Conservation (phyloP, 2,888 invertebrate genomes). For the Acholoe squamosa region DNA sequence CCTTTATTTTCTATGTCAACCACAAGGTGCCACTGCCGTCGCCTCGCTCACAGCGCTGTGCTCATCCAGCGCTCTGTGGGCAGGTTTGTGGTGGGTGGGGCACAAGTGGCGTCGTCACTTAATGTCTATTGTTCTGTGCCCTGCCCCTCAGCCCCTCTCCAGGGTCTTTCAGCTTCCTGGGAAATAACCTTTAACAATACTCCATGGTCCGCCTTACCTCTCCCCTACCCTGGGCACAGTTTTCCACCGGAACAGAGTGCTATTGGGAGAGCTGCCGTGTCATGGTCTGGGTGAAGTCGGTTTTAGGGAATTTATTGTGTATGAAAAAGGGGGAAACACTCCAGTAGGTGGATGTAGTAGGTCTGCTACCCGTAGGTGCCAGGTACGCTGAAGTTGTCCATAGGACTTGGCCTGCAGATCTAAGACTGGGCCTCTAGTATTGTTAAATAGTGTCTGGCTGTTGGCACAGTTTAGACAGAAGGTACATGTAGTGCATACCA, state of each 20-base stretch:
- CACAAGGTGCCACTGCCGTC: background rate
- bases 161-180: background rate
- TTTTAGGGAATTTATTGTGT: slow-evolving; percentile 7
- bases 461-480: too few relatives aligned
- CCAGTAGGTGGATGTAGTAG: too few relatives aligned
- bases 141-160: slow-evolving; percentile 1
- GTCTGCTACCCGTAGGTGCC: too few relatives aligned
- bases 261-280: background rate
- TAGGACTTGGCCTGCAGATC: too few relatives aligned
- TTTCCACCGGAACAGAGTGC: background rate
- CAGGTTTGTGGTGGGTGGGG: background rate
- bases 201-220: background rate
- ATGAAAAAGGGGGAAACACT: background rate
- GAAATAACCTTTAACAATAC: slow-evolving; percentile 19
- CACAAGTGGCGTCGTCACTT: background rate
- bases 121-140: background rate
- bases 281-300: background rate
- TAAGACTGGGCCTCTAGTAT: too few relatives aligned
- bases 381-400: too few relatives aligned
- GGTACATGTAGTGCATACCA: too few relatives aligned
- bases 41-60: background rate
- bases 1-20: background rate
- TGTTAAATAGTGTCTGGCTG: too few relatives aligned
- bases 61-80: background rate
- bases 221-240: background rate